These are phyloP conservation scores for Aeoliscus strigatus DNA, from an alignment of 2,797 vertebrate genomes.

Conservation along the genomic window DNA sequence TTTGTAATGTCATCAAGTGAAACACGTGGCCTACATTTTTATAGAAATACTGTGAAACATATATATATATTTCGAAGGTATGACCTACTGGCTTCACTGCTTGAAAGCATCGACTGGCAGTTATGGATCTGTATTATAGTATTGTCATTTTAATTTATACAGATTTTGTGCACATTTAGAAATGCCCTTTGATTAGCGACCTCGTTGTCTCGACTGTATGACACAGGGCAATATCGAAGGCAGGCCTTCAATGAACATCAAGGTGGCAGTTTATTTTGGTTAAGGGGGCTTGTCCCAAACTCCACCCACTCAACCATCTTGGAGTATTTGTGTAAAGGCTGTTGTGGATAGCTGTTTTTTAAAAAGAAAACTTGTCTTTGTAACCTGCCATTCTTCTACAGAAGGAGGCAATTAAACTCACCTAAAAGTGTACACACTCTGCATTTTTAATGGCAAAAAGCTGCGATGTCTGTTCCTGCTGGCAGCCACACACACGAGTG, in stretches of 20 bases:
- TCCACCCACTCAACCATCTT: constrained; percentile 18
- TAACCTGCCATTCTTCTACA: constrained; percentile 52
- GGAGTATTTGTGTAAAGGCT: constrained; percentile 35
- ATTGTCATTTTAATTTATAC: background rate
- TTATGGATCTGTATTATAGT: background rate
- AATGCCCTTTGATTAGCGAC: constrained; percentile 7
- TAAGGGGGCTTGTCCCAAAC: constrained; percentile 21
- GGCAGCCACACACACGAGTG: constrained; percentile 72
- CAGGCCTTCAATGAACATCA: background rate
- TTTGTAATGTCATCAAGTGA: constrained; percentile 8
- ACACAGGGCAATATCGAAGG: background rate
- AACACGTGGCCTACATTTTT: constrained; percentile 1
- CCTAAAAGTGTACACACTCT: constrained; percentile 57
- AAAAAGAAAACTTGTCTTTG: constrained; percentile 43
- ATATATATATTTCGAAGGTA: constrained; percentile 14
- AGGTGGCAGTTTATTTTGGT: constrained; percentile 7
- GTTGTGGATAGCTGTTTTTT: constrained; percentile 27
- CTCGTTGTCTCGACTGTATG: constrained; percentile 2
- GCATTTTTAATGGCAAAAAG: constrained; percentile 69
- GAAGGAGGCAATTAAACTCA: constrained; percentile 62
- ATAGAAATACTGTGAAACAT: background rate
- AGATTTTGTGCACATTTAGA: background rate
- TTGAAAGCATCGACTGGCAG: background rate
- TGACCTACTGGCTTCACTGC: background rate
- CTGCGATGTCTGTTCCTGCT: constrained; percentile 61